phyloP scores from a whole-genome alignment of 2,113 vertebrate species.

The Romanogobio albipinnatus region DNA sequence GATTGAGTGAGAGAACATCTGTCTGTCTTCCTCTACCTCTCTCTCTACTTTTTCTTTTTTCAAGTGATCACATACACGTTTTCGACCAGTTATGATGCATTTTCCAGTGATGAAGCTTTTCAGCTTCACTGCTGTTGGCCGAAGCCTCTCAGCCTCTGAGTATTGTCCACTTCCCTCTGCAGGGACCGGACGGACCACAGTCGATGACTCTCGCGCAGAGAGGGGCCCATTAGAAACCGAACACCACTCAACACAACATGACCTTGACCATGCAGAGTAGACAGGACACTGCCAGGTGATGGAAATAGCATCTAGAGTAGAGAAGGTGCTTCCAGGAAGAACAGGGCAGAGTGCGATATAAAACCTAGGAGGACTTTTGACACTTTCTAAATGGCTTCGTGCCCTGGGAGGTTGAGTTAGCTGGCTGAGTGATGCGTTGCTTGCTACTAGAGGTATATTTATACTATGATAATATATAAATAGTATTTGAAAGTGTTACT shows the following conservation, averaged over 20 bases:
- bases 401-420: background rate
- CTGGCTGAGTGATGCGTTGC: background rate
- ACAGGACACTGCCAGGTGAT: slow-evolving; percentile 40
- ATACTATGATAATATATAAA: background rate
- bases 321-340: slow-evolving; percentile 54
- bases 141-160: background rate
- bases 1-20: slow-evolving; percentile 23
- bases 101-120: background rate
- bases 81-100: background rate
- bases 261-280: slow-evolving; percentile 53
- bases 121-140: background rate
- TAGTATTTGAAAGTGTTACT: background rate
- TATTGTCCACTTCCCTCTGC: slow-evolving; percentile 16
- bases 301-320: slow-evolving; percentile 46
- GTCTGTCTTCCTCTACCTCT: background rate
- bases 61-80: background rate
- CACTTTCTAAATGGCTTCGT: slow-evolving; percentile 6
- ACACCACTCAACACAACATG: slow-evolving; percentile 49
- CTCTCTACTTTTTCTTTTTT: background rate
- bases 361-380: slow-evolving; percentile 20
- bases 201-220: slow-evolving; percentile 41
- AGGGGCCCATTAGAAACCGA: slow-evolving; percentile 53
- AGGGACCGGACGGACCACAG: slow-evolving; percentile 15
- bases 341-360: slow-evolving; percentile 1
- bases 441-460: slow-evolving; percentile 6